Base-by-base conservation (phyloP, 2,888 invertebrate genomes). In the Xylocampa areola region DNA sequence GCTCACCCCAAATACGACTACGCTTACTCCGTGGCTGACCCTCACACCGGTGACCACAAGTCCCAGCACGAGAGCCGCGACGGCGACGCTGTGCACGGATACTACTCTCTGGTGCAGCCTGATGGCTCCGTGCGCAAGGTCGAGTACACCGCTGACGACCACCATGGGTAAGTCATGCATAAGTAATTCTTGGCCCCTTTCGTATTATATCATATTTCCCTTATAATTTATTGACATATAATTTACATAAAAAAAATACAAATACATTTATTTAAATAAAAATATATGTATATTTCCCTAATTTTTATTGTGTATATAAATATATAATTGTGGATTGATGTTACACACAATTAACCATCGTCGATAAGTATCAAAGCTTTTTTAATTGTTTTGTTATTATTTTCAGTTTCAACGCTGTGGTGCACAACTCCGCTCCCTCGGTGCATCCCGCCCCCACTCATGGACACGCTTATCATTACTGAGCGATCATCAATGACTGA, bases 21-120 rank as follows among this genome's bases (percentile, higher is more conserved):
- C 81, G 87, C 90, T 17, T 95, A 95, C 84, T 94, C 94, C 61
- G 94, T 95, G 55, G 84, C 92, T 51, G 94, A 95, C 82, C 89
- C 90, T 17, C 94, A 95, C 76, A 94, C 94, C 62, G 95, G 95
- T 19, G 95, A 95, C 86, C 91, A 94, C 82, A 95, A 95, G 85
- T 88, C 89, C 30, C 94, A 94, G 85, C 92, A 94, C 77, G 95
- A 95, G 80, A 84, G 82, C 68, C 89, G 92, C 75, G 94, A 94
- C 59, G 94, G 94, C 14, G 94, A 94, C 78, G 85, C 87, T 48
- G 96, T 96, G 48, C 94, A 94, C 78, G 96, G 96, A 47, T 60
- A 71, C 78, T 95, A 95, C 84, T 92, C 94, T 35, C 85, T 95
- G 47, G 90, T 92, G 64, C 94, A 95, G 76, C 94, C 95, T 43